phyloP scores from a whole-genome alignment of 2,113 vertebrate species.

The Cercopithecus mona region DNA sequence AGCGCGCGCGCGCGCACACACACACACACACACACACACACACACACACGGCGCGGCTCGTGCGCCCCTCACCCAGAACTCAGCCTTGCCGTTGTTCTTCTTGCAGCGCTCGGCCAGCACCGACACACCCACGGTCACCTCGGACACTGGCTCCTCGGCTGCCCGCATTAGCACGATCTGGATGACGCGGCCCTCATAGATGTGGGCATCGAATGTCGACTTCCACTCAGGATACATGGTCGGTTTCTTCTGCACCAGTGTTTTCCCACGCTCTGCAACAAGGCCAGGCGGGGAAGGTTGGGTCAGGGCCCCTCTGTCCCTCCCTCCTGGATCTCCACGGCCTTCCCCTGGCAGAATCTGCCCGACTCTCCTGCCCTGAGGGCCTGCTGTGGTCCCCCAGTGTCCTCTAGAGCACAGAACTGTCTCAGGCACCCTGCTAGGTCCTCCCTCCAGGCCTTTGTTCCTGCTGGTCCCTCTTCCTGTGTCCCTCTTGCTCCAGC shows the following conservation, averaged over 20 bases:
- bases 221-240: slow-evolving; percentile 99
- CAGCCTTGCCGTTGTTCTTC: slow-evolving; percentile 94
- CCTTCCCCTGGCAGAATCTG: not conserved
- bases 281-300: not conserved
- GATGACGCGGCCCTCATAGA: slow-evolving; percentile 96
- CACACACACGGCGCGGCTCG: fast-evolving
- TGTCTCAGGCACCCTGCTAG: fast-evolving
- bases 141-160: slow-evolving; percentile 93
- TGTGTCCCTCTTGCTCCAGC: not conserved
- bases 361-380: not conserved
- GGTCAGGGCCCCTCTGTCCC: not conserved
- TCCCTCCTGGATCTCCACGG: not conserved
- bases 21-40: not conserved
- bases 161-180: slow-evolving; percentile 97
- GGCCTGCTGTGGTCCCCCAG: not conserved
- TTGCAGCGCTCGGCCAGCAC: slow-evolving; percentile 97
- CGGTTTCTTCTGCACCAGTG: slow-evolving; percentile 95
- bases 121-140: slow-evolving; percentile 95
- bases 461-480: not conserved
- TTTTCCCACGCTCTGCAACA: slow-evolving; percentile 94
- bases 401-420: not conserved
- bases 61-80: slow-evolving; percentile 93
- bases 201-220: slow-evolving; percentile 95
- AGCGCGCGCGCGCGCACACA: fast-evolving
- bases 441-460: not conserved